These are phyloP conservation scores for Busseola fusca DNA, from an alignment of 2,888 invertebrate genomes.

Conservation along the genomic window DNA sequence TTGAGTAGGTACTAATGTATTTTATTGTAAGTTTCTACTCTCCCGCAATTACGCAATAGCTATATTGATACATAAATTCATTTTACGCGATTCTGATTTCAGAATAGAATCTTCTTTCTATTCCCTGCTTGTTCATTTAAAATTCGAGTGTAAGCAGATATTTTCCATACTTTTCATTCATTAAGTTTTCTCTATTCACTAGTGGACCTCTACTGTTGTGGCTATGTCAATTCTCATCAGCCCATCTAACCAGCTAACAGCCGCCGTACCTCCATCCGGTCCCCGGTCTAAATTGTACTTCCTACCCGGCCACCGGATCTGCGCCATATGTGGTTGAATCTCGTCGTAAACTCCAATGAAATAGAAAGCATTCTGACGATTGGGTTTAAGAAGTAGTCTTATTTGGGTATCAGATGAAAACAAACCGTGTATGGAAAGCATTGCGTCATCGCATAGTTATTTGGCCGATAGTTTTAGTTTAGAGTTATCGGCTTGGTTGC, in stretches of 20 bases:
- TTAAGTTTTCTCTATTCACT: too few species aligned
- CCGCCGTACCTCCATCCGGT: conserved; percentile 11
- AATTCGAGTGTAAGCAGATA: not conserved
- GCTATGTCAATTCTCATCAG: not conserved
- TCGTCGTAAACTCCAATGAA: conserved; percentile 47
- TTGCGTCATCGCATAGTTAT: conserved; percentile 56
- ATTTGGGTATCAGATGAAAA: conserved; percentile 59
- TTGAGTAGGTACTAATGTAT: not conserved
- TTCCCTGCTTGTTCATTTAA: not conserved
- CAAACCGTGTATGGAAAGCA: conserved; percentile 42
- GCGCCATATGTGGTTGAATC: conserved; percentile 29
- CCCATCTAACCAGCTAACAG: conserved; percentile 13
- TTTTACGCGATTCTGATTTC: not conserved
- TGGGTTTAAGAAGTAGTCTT: conserved; percentile 43
- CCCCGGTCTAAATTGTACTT: conserved; percentile 32
- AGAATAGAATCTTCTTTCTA: not conserved
- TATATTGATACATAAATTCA: not conserved
- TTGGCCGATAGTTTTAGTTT: conserved; percentile 61
- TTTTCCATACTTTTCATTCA: too few species aligned
- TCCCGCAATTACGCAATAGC: not conserved
- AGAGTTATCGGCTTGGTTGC: conserved; percentile 57
- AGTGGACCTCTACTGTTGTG: conserved; percentile 5
- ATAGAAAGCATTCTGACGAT: conserved; percentile 55
- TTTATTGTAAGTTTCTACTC: not conserved
- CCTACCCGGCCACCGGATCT: conserved; percentile 36